These are phyloP conservation scores for Rhorus exstirpatorius DNA, from an alignment of 2,888 invertebrate species.

Conservation along the genomic window DNA sequence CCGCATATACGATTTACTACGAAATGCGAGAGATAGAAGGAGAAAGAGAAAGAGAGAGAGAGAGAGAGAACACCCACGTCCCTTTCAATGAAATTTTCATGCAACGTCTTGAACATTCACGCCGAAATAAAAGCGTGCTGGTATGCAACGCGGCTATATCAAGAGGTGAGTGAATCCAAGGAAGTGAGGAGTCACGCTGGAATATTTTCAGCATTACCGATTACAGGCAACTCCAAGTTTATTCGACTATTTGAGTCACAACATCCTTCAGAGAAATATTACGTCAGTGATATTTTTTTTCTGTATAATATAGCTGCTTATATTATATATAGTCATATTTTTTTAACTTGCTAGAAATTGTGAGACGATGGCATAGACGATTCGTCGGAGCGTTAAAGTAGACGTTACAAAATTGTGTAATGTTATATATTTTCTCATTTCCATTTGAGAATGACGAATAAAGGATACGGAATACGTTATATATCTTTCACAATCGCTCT, in stretches of 20 bases:
- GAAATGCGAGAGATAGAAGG: not conserved
- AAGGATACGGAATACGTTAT: conserved; percentile 58
- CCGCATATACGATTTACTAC: conserved; percentile 41
- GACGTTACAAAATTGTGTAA: conserved; percentile 63
- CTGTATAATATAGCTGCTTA: too few relatives aligned
- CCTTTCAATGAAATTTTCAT: conserved; percentile 51
- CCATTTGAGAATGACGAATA: conserved; percentile 62
- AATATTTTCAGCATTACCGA: conserved; percentile 52
- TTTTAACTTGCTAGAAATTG: not conserved
- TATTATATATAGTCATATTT: not conserved
- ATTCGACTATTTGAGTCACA: conserved; percentile 52
- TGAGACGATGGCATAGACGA: conserved; percentile 16
- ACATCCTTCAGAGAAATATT: conserved; percentile 39
- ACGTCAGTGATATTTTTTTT: conserved; percentile 57
- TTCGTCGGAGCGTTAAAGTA: conserved; percentile 59
- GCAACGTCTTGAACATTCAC: not conserved
- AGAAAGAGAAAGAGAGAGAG: not conserved
- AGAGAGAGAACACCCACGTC: not conserved
- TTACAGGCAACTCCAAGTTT: conserved; percentile 12
- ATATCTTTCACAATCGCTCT: conserved; percentile 34
- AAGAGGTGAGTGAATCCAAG: not conserved
- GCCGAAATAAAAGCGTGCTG: not conserved
- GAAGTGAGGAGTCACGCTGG: conserved; percentile 6
- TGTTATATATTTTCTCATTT: conserved; percentile 66
- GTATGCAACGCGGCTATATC: not conserved